phyloP scores from a whole-genome alignment of 2,113 vertebrate species.

The Triplophysa siluroides region DNA sequence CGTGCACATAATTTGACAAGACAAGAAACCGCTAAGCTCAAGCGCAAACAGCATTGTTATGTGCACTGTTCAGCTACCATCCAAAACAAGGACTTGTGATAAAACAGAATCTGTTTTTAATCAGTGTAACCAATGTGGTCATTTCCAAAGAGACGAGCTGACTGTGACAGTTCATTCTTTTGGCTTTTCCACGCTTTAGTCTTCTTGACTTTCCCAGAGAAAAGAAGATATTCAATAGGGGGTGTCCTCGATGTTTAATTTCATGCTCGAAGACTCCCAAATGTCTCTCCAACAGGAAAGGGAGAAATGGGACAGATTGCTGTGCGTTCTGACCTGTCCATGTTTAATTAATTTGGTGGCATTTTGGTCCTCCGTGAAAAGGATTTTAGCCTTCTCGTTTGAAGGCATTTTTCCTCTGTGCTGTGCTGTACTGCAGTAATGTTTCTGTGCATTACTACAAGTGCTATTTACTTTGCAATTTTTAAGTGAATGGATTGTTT shows the following conservation, averaged over 20 bases:
- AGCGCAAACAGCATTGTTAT: background rate
- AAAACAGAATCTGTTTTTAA: conserved; percentile 30
- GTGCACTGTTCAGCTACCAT: background rate
- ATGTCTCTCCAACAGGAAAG: conserved; percentile 68
- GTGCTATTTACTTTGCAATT: background rate
- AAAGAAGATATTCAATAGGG: conserved; percentile 73
- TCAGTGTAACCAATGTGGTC: conserved; percentile 26
- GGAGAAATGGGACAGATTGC: conserved; percentile 44
- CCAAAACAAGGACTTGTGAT: conserved; percentile 22
- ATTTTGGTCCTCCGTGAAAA: conserved; percentile 53
- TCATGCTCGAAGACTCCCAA: conserved; percentile 74
- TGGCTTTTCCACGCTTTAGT: conserved; percentile 49
- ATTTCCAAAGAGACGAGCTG: conserved; percentile 18
- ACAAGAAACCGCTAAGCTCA: conserved; percentile 1
- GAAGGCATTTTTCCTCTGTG: background rate
- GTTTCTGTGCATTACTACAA: background rate
- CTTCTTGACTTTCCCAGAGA: conserved; percentile 55
- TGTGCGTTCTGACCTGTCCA: conserved; percentile 62
- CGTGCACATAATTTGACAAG: background rate
- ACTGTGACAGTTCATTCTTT: conserved; percentile 51
- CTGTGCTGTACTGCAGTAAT: background rate
- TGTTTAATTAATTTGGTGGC: conserved; percentile 68
- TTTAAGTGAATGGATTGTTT: background rate
- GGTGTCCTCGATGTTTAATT: conserved; percentile 77
- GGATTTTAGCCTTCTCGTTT: conserved; percentile 36